Base-by-base conservation (phyloP, 2,113 vertebrate genomes). In the Penelope pileata region DNA sequence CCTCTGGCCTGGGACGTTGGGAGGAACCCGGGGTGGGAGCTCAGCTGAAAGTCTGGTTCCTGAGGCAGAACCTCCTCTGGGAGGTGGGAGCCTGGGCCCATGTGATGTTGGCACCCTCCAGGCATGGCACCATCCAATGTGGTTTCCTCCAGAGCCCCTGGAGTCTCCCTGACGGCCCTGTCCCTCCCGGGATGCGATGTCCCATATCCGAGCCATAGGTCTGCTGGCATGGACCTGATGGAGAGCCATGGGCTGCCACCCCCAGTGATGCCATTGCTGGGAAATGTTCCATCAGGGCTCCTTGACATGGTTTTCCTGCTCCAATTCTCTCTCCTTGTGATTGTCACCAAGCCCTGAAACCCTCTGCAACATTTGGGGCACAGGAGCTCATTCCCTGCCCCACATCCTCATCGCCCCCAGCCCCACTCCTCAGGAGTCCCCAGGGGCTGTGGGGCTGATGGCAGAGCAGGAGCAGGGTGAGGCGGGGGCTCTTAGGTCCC, bases 1-100 rank as follows among this genome's bases (percentile, higher is more conserved):
- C 10, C 34, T 83, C 54, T 0, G 0, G 21, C 1, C 43, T 67
- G 47, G 63, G 51, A 30, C 50, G 9, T 34, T 34, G 5, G 6
- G 76, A 75, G 53, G 42, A 89, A 18, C 51, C 60, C 27, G 24
- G 4, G 2, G 1, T 1, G 3, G 8, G 63, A 45, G 13, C 16
- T 23, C 21, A 66, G 63, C 42, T 66, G 16, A 32, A 30, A 43
- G 14, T 22, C 30, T 32, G 42, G 6, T 54, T 84, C 74, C 34
- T 2, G 15, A 84, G 43, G 68, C 24, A 16, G 81, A 32, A 68
- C 38, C 12, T 91, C 32, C 64, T 40, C 30, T 70, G 32, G 32
- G 38, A 81, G 67, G 40, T 21, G 53, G 69, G 11, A 1, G 1
- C 12, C 7, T 5, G 4, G 68, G 68, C n/a, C 92, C 68, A 4